Base-by-base conservation (phyloP, 1,140 invertebrate genomes). In the Cotesia vestalis region DNA sequence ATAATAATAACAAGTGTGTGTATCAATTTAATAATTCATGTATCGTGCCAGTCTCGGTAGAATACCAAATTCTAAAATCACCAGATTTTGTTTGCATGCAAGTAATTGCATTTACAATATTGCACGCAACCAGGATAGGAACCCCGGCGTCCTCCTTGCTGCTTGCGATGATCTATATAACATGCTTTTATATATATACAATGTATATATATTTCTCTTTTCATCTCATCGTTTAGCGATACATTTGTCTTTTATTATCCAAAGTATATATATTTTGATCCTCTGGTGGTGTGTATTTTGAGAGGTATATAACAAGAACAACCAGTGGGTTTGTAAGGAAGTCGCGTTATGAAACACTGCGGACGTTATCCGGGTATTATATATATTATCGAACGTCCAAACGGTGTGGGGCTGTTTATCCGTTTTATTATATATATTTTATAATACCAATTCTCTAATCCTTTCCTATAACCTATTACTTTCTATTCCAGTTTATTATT, bases 51-150 rank as follows among this genome's bases (percentile, higher is more conserved):
- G 62, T 6, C 62, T n/a, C 62, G 20, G 17, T 20, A 8, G 40
- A 64, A 64, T 64, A 64, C 62, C 38, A 51, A 64, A 64, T 51
- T 64, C 20, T 38, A 51, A 51, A 64, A 51, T 51, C 40, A 27
- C 62, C 38, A 9, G 12, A 64, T 64, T 64, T 68, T 59, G 53
- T 69, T 69, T 62, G 72, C 72, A 73, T 73, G 72, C 66, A 52
- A 40, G 66, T 73, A 69, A 73, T 73, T 68, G 60, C 72, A 73
- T 69, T 73, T 73, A 68, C 72, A 60, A 60, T 73, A 66, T 52
- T 60, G 72, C 72, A 62, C 60, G 62, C 34, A 40, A 64, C 70
- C 53, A 36, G 53, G 38, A 46, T 52, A 36, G 53, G 38, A 46
- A 62, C 60, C 34, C 57, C 62, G 14, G 12, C 12, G 8, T 17